A percentile compares a stretch with the other conserved stretches of the same genome.
Conservation (phyloP, 1,140 invertebrate genomes). For the Tachypleus tridentatus region DNA sequence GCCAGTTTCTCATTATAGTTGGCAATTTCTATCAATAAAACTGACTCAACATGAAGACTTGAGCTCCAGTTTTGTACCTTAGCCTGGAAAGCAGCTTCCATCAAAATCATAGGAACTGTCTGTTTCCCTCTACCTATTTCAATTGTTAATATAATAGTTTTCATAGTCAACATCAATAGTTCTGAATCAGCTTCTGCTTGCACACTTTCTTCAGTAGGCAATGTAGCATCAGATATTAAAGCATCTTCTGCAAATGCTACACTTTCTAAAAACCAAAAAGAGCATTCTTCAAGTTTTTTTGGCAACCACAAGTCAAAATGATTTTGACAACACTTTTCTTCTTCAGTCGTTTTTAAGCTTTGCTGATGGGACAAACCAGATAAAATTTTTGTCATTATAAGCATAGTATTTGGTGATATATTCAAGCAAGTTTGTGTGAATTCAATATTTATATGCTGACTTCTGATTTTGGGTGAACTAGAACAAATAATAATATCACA, state of each 20-base stretch:
- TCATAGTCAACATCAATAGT: conserved; percentile 30
- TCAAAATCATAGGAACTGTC: conserved; percentile 74
- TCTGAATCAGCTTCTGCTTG: conserved; percentile 14
- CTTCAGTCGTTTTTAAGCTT: too few species aligned
- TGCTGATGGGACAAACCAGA: conserved; percentile 31
- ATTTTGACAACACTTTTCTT: conserved; percentile 28
- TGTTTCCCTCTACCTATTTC: conserved; percentile 78
- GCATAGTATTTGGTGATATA: conserved; percentile 71
- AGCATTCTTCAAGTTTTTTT: conserved; percentile 46
- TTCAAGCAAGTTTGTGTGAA: conserved; percentile 71
- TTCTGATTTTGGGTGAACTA: conserved; percentile 45
- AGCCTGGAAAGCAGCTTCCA: conserved; percentile 65
- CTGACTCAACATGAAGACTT: background rate
- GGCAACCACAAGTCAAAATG: conserved; percentile 58
- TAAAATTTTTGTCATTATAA: conserved; percentile 46
- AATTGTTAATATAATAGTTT: conserved; percentile 54
- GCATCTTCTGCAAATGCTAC: background rate
- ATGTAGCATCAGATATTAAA: too few species aligned
- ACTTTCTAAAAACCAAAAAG: conserved; percentile 76
- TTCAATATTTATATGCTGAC: conserved; percentile 47
- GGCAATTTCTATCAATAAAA: conserved; percentile 56
- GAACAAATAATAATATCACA: conserved; percentile 59
- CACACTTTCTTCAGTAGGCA: conserved; percentile 6
- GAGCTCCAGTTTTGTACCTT: conserved; percentile 74
- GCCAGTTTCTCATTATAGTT: conserved; percentile 88